Base-by-base conservation (phyloP, 2,113 vertebrate species). In the Glaucomys volans region DNA sequence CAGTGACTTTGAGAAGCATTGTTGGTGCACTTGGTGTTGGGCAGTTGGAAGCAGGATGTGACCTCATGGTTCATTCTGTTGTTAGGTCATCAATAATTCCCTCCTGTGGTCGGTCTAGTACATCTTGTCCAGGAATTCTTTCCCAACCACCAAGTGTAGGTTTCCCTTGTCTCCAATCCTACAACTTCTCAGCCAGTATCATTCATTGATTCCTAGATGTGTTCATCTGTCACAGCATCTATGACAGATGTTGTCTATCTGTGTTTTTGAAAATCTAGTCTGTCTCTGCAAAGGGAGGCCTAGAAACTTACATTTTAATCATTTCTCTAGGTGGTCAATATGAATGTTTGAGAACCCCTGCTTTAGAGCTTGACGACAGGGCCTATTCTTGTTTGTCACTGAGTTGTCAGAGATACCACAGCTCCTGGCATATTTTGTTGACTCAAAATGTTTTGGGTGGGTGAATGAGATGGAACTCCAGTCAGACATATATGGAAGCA, bases 41-140 rank as follows among this genome's bases (percentile, higher is more conserved):
- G 64, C 54, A 7, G 1, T 14, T 75, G 30, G 32, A 62, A 37
- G 24, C 42, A 40, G 37, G 64, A 30, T 44, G 35, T 42, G 54
- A 47, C 91, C 74, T 37, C 35, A 5, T 12, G 37, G 52, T 32
- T 89, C 24, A 13, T n/a, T 74, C 16, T 75, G 35, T n/a, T 76
- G 0, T 80, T 64, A 76, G 42, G 26, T 81, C 20, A 40, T 30
- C 54, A 47, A 11, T 22, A 82, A 0, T 89, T 66, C 17, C 24
- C 14, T 35, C 26, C 42, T 44, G 0, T 22, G 37, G 24, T 44
- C 5, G 6, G 24, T 67, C 59, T 54, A 64, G 50, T 57, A 32
- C 11, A 44, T 54, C 87, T 92, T 85, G 83, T 69, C 64, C 20
- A 59, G 35, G 90, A 71, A 86, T 97, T 75, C 7, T 76, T 94